Evolutionary conservation across 2,888 invertebrate genomes (phyloP).

Genomic region (Plagodis pulveraria): DNA sequence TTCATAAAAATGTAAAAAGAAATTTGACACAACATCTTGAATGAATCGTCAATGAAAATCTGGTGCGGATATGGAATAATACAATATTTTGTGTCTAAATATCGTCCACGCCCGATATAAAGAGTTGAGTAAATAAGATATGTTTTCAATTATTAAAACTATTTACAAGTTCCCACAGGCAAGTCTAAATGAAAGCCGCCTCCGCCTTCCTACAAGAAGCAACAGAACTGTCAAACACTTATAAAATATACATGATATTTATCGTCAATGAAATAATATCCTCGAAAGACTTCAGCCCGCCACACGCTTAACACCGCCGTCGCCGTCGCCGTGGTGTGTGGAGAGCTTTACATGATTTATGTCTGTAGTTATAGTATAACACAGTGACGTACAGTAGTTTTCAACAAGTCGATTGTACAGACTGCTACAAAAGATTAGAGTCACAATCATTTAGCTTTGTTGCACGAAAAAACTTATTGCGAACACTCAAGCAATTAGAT

Average conservation of each 20-base stretch:
- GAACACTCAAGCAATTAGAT: no score
- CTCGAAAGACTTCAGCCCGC: slow-evolving; percentile 2
- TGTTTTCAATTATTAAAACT: slow-evolving; percentile 38
- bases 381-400: slow-evolving; percentile 1
- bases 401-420: no score
- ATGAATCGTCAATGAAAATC: no score
- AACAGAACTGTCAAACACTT: slow-evolving; percentile 32
- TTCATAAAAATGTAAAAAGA: no score
- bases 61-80: no score
- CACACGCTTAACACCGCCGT: no score
- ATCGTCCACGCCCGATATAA: slow-evolving; percentile 24
- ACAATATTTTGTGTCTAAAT: neutral
- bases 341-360: slow-evolving; percentile 12
- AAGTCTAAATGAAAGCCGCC: slow-evolving; percentile 21
- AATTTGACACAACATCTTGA: no score
- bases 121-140: slow-evolving; percentile 40
- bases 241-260: slow-evolving; percentile 26
- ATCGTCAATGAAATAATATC: slow-evolving; percentile 26
- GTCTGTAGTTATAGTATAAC: slow-evolving; percentile 12
- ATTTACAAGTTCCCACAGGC: slow-evolving; percentile 33
- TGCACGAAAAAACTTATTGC: neutral
- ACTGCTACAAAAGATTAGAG: no score
- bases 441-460: neutral
- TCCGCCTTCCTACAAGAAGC: slow-evolving; percentile 7
- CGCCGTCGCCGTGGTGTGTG: no score